phyloP scores from a whole-genome alignment of 2,113 vertebrate genomes.

The Pygoscelis adeliae region DNA sequence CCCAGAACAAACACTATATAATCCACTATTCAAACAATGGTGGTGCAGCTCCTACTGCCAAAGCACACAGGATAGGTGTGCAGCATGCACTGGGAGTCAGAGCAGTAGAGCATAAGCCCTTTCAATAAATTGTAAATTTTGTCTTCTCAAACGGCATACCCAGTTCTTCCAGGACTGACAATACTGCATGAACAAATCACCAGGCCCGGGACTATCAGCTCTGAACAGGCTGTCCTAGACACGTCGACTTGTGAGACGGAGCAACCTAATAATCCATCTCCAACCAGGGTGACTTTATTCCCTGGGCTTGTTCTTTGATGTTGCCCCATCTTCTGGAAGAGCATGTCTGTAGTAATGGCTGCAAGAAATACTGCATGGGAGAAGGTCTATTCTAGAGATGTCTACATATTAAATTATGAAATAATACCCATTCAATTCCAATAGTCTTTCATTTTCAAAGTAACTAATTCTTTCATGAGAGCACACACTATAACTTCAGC shows the following conservation, averaged over 20 bases:
- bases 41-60: neutral
- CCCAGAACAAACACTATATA: neutral
- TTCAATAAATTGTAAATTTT: neutral
- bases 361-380: neutral
- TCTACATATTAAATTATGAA: neutral
- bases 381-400: neutral
- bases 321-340: neutral
- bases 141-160: neutral
- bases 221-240: neutral
- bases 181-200: neutral
- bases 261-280: neutral
- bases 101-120: neutral
- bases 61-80: neutral
- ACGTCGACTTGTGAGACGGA: accelerated
- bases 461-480: neutral
- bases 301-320: neutral
- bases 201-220: neutral
- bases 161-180: neutral
- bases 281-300: neutral
- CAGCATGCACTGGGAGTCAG: neutral
- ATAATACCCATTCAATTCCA: neutral
- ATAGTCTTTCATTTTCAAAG: neutral
- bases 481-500: neutral
- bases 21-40: neutral
- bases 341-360: neutral